These are phyloP conservation scores for Epizoanthus stellaris DNA, from an alignment of 92 coral and sea anemone species.

Conservation along the genomic window DNA sequence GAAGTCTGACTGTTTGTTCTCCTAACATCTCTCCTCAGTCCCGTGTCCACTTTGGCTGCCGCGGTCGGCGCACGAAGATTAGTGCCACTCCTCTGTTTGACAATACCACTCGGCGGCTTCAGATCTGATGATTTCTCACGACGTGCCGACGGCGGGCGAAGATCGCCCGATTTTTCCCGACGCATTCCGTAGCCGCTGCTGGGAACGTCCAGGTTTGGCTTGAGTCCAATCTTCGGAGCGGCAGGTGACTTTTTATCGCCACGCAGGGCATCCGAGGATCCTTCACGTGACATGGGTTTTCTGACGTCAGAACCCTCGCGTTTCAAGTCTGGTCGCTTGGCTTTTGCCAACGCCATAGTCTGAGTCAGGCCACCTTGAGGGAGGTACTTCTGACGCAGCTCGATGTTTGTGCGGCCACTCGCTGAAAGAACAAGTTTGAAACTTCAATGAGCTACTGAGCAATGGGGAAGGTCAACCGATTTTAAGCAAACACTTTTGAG, in stretches of 20 bases:
- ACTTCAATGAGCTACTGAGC: not conserved
- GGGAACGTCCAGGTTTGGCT: conserved; percentile 71
- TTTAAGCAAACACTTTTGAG: too few species aligned
- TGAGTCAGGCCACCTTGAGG: conserved; percentile 65
- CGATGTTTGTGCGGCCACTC: conserved; percentile 90
- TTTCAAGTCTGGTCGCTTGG: conserved; percentile 75
- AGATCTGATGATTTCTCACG: conserved; percentile 65
- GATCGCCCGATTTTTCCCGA: conserved; percentile 87
- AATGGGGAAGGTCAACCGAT: too few species aligned
- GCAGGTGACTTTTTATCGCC: conserved; percentile 57
- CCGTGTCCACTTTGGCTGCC: conserved; percentile 56
- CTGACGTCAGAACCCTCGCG: conserved; percentile 85
- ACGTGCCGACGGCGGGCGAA: conserved; percentile 53
- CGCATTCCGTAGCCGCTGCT: conserved; percentile 86
- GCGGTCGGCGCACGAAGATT: conserved; percentile 62
- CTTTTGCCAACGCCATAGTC: conserved; percentile 66
- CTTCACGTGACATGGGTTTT: conserved; percentile 73
- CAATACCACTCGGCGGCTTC: conserved; percentile 50
- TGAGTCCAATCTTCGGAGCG: conserved; percentile 77
- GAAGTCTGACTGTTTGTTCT: conserved; percentile 79
- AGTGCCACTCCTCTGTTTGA: conserved; percentile 71
- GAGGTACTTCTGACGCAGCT: conserved; percentile 74
- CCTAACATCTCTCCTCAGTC: conserved; percentile 50
- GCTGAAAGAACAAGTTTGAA: conserved; percentile 56
- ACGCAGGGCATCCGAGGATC: conserved; percentile 58